Percentiles rank a stretch among this genome's conserved stretches.
Evolutionary conservation across 1,140 invertebrate genomes (phyloP).

Genomic region (Calephelis nemesis): DNA sequence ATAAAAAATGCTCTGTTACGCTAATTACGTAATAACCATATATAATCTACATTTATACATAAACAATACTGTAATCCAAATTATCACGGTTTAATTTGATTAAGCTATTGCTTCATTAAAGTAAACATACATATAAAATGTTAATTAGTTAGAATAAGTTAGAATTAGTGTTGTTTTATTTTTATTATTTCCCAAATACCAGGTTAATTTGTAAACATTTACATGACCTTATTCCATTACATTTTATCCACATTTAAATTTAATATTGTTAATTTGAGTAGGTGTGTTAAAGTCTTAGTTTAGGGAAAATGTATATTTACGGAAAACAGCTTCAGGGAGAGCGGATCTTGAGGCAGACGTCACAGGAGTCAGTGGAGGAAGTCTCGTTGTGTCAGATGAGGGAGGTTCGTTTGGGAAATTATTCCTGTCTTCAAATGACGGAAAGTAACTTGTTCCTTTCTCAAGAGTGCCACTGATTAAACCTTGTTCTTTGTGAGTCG

Average conservation of each 20-base stretch:
- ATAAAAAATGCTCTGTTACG: too few species aligned
- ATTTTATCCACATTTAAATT: background rate
- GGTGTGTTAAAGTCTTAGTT: background rate
- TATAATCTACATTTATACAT: too few species aligned
- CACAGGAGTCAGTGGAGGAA: background rate
- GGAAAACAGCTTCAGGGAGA: background rate
- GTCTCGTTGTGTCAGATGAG: background rate
- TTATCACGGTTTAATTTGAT: too few species aligned
- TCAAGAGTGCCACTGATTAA: slow-evolving; percentile 12
- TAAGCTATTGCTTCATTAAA: too few species aligned
- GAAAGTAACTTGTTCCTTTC: slow-evolving; percentile 6
- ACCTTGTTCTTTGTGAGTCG: slow-evolving; percentile 2
- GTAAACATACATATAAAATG: too few species aligned
- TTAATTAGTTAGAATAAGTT: too few species aligned
- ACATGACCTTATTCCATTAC: background rate
- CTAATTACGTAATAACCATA: too few species aligned
- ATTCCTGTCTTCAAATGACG: slow-evolving; percentile 4
- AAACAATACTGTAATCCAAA: too few species aligned
- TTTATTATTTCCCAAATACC: too few species aligned
- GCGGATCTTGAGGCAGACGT: background rate
- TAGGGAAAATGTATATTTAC: background rate
- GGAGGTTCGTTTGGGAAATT: background rate
- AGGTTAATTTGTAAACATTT: too few species aligned
- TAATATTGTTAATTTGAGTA: background rate
- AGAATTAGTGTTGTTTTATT: too few species aligned